Percentiles rank a stretch among this genome's conserved stretches.
Evolutionary conservation across 1,140 invertebrate species (phyloP).

Genomic region (Zaprionus camerounensis): DNA sequence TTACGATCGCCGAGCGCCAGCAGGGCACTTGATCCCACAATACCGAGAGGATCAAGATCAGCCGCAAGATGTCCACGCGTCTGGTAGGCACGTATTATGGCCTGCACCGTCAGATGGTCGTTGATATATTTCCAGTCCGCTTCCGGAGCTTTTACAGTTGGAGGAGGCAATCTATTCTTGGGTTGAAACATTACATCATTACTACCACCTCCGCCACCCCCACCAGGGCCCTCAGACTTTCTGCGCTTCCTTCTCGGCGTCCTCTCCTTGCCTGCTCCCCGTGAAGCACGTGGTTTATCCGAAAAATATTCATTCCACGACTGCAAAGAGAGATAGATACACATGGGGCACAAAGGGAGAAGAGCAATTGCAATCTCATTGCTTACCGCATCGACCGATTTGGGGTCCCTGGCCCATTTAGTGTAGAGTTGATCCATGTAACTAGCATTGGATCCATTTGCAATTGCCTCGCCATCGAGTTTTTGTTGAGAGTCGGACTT

Average conservation of each 20-base stretch:
- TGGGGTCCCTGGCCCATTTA: constrained; percentile 36
- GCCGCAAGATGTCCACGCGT: constrained; percentile 96
- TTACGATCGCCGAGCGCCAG: constrained; percentile 76
- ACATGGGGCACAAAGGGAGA: neutral
- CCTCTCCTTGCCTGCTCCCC: neutral
- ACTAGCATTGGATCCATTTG: constrained; percentile 34
- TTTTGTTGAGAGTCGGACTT: neutral
- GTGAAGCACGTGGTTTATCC: constrained; percentile 14
- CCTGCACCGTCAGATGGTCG: constrained; percentile 98
- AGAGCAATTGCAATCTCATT: neutral
- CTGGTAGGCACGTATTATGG: constrained; percentile 99
- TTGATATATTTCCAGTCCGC: constrained; percentile 95
- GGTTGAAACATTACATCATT: neutral
- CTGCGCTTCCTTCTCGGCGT: neutral
- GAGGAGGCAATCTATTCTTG: neutral
- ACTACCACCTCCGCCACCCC: neutral
- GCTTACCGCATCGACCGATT: constrained; percentile 46
- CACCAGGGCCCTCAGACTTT: neutral
- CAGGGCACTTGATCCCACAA: constrained; percentile 78
- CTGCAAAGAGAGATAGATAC: constrained; percentile 10
- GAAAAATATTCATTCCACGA: constrained; percentile 64
- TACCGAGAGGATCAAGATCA: constrained; percentile 95
- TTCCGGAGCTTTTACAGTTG: constrained; percentile 19
- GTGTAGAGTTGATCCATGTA: constrained; percentile 44
- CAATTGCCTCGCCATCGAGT: constrained; percentile 16